A percentile compares a stretch with the other conserved stretches of the same genome.
Evolutionary conservation across 2,113 vertebrate species (phyloP).

Genomic region (Xenotilapia flavipinnis): DNA sequence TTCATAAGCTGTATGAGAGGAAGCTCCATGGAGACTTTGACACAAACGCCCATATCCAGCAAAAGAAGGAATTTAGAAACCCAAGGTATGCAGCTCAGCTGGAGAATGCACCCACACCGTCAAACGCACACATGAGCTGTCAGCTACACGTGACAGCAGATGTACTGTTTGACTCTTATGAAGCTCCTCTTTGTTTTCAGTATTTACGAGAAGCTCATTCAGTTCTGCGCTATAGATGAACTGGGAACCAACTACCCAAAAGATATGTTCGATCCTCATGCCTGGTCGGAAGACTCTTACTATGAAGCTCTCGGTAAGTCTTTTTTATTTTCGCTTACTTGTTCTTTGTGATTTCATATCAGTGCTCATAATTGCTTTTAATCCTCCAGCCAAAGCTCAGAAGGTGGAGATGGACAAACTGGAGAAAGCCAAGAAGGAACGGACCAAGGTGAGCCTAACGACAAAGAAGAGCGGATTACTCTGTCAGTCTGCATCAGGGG

Average conservation of each 20-base stretch:
- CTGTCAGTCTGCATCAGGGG: conserved; percentile 8
- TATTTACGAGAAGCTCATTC: conserved; percentile 98
- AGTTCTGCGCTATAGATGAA: conserved; percentile 95
- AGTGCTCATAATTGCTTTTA: neutral
- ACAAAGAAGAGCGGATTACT: neutral
- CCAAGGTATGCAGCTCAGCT: conserved; percentile 78
- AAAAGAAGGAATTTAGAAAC: conserved; percentile 97
- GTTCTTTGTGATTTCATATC: neutral
- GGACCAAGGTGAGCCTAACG: conserved; percentile 82
- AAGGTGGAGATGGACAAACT: conserved; percentile 98
- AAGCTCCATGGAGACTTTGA: conserved; percentile 93
- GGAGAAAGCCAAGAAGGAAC: conserved; percentile 96
- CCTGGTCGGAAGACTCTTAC: conserved; percentile 97
- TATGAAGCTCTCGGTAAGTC: conserved; percentile 86
- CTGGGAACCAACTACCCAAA: conserved; percentile 98
- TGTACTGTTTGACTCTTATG: neutral
- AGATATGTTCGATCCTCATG: conserved; percentile 98
- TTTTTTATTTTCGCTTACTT: neutral
- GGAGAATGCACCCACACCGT: neutral
- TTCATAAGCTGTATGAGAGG: conserved; percentile 89
- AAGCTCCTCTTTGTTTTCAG: conserved; percentile 51
- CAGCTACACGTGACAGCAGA: neutral
- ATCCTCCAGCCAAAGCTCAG: conserved; percentile 87
- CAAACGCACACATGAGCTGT: neutral
- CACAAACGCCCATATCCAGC: conserved; percentile 95